Conservation (phyloP, 2,113 vertebrate species). For the Gadus chalcogrammus region DNA sequence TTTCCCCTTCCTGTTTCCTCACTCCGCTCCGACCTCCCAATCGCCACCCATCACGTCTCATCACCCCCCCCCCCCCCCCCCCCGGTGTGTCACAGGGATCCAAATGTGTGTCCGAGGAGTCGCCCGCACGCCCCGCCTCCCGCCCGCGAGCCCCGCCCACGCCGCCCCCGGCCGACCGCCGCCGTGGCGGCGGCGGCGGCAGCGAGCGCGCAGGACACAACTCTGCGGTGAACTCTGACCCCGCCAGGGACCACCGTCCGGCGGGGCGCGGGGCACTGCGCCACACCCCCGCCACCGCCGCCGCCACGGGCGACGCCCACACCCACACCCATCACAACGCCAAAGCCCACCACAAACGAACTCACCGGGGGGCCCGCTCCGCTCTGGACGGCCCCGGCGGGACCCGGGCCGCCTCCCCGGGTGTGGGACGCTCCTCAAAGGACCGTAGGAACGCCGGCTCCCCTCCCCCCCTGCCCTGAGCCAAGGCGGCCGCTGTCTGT, state of each 20-base stretch:
- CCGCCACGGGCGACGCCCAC: no score
- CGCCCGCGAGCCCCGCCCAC: no score
- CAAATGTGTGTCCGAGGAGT: constrained; percentile 58
- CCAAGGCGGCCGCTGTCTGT: not conserved
- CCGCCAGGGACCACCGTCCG: constrained; percentile 12
- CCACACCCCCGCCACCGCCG: not conserved
- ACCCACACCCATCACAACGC: constrained; percentile 11
- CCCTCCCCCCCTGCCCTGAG: constrained; percentile 25
- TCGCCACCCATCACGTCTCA: constrained; percentile 2
- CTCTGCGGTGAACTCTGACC: constrained; percentile 28
- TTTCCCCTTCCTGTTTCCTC: not conserved
- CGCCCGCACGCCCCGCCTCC: constrained; percentile 27
- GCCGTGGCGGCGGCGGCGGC: no score
- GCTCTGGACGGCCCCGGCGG: constrained; percentile 30
- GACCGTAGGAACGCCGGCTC: constrained; percentile 22
- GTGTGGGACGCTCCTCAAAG: constrained; percentile 14
- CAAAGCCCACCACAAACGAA: constrained; percentile 39
- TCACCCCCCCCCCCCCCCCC: constrained; percentile 1
- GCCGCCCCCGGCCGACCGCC: no score
- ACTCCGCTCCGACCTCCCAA: not conserved
- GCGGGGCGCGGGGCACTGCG: constrained; percentile 8
- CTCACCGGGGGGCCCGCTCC: constrained; percentile 31
- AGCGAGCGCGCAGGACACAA: no score
- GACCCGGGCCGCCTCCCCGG: constrained; percentile 25
- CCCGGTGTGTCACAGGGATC: constrained; percentile 61